These are phyloP conservation scores for Podarcis muralis DNA, from an alignment of 2,113 vertebrate species.

Conservation along the genomic window DNA sequence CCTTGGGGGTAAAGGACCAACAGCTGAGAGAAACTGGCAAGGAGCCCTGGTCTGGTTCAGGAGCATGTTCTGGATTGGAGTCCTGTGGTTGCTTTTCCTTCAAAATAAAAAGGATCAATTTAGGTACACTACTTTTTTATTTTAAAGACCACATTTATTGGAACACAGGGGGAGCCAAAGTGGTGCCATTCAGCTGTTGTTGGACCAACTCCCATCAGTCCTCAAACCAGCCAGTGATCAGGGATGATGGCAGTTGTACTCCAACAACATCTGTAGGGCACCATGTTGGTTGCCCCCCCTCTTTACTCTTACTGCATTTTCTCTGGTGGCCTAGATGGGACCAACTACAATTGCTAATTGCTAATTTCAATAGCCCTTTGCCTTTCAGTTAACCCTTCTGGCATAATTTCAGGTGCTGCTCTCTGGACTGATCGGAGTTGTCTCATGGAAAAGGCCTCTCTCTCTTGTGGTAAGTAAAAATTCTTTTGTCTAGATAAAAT, in stretches of 20 bases:
- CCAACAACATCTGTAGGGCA: neutral
- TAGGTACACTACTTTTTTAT: neutral
- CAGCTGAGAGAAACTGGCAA: no score
- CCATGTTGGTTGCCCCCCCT: neutral
- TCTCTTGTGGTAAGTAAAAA: constrained; percentile 93
- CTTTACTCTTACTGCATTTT: no score
- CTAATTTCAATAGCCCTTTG: neutral
- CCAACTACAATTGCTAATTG: neutral
- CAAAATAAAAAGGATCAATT: neutral
- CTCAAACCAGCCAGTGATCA: neutral
- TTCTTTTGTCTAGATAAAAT: neutral
- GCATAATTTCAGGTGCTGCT: constrained; percentile 87
- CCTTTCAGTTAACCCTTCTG: constrained; percentile 25
- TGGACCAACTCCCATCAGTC: neutral
- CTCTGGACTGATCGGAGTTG: constrained; percentile 94
- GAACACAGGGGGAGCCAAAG: neutral
- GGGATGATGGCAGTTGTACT: neutral
- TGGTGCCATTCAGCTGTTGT: neutral
- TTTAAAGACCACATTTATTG: neutral
- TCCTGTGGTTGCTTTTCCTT: no score
- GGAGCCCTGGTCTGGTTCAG: no score
- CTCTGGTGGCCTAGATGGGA: neutral
- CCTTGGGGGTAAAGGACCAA: no score
- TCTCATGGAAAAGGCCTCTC: constrained; percentile 98
- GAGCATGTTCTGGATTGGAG: no score